Conservation (phyloP, 2,797 vertebrate species). For the Pipistrellus kuhlii region DNA sequence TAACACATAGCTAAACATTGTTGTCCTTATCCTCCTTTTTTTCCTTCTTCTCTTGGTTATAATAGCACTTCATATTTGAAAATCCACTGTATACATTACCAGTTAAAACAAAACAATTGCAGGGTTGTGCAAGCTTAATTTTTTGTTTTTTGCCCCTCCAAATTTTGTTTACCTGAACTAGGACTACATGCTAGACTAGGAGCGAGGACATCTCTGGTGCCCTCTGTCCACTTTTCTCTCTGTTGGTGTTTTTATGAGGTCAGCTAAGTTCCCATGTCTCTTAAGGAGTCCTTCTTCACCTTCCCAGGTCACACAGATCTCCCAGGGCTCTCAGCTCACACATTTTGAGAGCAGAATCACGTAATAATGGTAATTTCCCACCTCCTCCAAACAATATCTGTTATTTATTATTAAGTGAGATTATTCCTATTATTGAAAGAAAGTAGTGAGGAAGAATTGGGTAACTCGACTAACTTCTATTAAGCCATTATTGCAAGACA, state of each 20-base stretch:
- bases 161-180: constrained; percentile 16
- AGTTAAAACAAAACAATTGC: constrained; percentile 8
- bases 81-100: not conserved
- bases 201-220: not conserved
- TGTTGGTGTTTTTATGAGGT: not conserved
- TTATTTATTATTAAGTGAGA: constrained; percentile 36
- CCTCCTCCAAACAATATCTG: not conserved
- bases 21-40: constrained; percentile 16
- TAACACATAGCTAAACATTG: not conserved
- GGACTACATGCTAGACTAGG: not conserved
- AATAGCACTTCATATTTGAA: constrained; percentile 57
- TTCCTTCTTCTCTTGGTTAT: constrained; percentile 46
- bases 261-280: not conserved
- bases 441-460: constrained; percentile 12
- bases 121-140: not conserved
- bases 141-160: not conserved
- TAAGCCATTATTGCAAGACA: not conserved
- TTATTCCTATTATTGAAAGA: constrained; percentile 3
- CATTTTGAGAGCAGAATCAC: not conserved
- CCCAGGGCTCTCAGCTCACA: not conserved
- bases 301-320: not conserved
- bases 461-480: not conserved
- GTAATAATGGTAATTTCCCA: not conserved
- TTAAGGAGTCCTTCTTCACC: not conserved
- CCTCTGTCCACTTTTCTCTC: not conserved